Evolutionary conservation across 2,888 invertebrate genomes (phyloP).

Genomic region (Alviniconcha strummeri): DNA sequence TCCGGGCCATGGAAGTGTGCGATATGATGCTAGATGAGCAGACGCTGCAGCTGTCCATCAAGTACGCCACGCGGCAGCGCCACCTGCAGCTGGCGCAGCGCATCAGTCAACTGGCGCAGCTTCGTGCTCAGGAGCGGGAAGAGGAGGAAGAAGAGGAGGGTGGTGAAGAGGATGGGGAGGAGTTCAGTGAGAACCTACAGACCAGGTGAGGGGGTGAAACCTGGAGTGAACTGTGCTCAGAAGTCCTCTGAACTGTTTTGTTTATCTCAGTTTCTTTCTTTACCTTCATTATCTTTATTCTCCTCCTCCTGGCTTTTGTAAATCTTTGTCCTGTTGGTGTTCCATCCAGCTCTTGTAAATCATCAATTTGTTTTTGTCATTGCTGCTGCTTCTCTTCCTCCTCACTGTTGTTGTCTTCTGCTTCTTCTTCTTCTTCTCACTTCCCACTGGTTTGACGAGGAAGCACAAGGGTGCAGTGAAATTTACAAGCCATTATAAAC

Average conservation of each 20-base stretch:
- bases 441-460: neutral
- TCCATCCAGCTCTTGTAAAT: no score
- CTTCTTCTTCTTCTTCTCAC: neutral
- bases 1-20: slow-evolving; percentile 89
- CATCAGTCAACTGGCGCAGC: slow-evolving; percentile 78
- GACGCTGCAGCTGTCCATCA: slow-evolving; percentile 88
- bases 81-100: slow-evolving; percentile 87
- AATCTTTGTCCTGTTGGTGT: no score
- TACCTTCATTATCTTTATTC: no score
- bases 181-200: slow-evolving; percentile 25
- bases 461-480: no score
- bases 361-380: no score
- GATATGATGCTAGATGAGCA: slow-evolving; percentile 86
- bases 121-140: slow-evolving; percentile 45
- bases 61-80: slow-evolving; percentile 88
- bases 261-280: no score
- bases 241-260: no score
- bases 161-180: slow-evolving; percentile 34
- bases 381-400: neutral
- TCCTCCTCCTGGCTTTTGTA: no score
- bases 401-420: neutral
- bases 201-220: slow-evolving; percentile 15
- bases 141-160: slow-evolving; percentile 51
- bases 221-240: no score
- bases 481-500: no score